Conservation (phyloP, 2,113 vertebrate species). For the Edolisoma coerulescens region DNA sequence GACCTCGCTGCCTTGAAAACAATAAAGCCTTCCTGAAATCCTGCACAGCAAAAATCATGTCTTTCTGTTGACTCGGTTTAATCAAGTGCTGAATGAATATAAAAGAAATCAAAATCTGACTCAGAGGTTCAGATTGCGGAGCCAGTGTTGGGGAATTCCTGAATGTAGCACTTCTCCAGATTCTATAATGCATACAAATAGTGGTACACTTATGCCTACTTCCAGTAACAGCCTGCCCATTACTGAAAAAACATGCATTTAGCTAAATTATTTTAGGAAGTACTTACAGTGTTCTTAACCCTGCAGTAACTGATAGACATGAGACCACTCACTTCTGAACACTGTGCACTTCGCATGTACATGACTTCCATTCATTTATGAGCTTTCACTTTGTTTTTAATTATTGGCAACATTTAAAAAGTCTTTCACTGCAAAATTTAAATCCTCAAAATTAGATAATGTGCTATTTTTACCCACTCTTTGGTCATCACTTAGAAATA, state of each 20-base stretch:
- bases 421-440: background rate
- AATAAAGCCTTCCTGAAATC: background rate
- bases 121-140: background rate
- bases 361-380: background rate
- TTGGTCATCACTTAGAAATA: background rate
- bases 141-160: conserved; percentile 19
- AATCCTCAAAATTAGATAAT: background rate
- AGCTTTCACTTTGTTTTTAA: background rate
- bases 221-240: conserved; percentile 7
- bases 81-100: background rate
- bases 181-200: background rate
- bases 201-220: background rate
- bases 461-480: background rate
- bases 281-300: background rate
- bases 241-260: background rate
- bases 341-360: background rate
- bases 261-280: conserved; percentile 14
- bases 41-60: background rate
- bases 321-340: background rate
- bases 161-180: background rate
- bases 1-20: background rate
- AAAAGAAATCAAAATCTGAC: conserved; percentile 23
- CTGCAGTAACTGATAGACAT: background rate
- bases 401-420: background rate
- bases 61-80: background rate